Evolutionary conservation across 2,888 invertebrate genomes (phyloP).

Genomic region (Anthrax anthrax): DNA sequence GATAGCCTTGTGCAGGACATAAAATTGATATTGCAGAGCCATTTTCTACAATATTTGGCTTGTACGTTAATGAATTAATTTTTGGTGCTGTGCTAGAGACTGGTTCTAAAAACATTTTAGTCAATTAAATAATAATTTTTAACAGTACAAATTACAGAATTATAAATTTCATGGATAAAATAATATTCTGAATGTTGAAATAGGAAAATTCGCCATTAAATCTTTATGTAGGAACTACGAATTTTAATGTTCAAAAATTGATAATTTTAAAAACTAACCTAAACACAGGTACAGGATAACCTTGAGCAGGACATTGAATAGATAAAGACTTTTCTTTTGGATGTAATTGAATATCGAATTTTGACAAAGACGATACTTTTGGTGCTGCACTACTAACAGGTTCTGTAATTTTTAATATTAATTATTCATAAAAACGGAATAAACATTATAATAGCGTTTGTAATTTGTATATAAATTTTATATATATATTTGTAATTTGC

Average conservation of each 20-base stretch:
- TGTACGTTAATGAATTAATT: slow-evolving; percentile 35
- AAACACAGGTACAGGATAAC: slow-evolving; percentile 39
- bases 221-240: not conserved
- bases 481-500: not conserved
- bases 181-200: not conserved
- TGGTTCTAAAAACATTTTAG: slow-evolving; percentile 37
- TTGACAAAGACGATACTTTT: slow-evolving; percentile 42
- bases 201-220: not conserved
- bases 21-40: slow-evolving; percentile 44
- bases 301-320: slow-evolving; percentile 39
- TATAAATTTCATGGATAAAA: no score
- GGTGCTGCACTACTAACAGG: slow-evolving; percentile 56
- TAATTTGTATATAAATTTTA: no score
- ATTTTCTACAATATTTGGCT: slow-evolving; percentile 29
- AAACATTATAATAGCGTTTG: no score
- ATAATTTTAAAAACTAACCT: slow-evolving; percentile 30
- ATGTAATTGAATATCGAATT: slow-evolving; percentile 28
- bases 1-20: slow-evolving; percentile 64
- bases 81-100: slow-evolving; percentile 40
- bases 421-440: no score
- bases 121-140: not conserved
- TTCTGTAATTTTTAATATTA: slow-evolving; percentile 35
- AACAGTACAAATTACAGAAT: not conserved
- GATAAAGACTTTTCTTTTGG: slow-evolving; percentile 19
- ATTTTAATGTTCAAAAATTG: no score